phyloP scores from a whole-genome alignment of 2,888 invertebrate genomes.

The Diarsia brunnea region DNA sequence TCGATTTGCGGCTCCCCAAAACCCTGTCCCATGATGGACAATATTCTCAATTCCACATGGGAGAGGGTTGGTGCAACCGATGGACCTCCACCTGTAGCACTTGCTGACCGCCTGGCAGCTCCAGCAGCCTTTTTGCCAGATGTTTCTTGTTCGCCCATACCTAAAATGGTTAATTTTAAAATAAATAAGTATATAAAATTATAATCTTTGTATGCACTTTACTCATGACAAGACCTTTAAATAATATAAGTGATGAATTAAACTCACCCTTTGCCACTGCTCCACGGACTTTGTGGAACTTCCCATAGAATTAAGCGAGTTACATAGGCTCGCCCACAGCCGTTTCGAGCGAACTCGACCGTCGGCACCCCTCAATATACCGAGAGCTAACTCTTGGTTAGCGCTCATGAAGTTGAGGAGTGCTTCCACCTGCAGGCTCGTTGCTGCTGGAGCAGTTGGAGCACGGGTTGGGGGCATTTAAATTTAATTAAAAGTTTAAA shows the following conservation, averaged over 20 bases:
- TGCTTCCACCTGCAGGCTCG: no score
- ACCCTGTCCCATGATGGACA: slow-evolving; percentile 15
- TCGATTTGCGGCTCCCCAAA: not conserved
- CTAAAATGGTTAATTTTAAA: slow-evolving; percentile 3
- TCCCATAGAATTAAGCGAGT: not conserved
- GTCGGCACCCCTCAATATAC: no score
- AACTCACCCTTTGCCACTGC: slow-evolving; percentile 22
- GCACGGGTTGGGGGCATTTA: no score
- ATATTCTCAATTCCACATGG: not conserved
- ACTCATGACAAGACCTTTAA: no score
- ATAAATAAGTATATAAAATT: no score
- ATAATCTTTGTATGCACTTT: no score
- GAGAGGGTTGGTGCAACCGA: slow-evolving; percentile 1
- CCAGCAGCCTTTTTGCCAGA: slow-evolving; percentile 13
- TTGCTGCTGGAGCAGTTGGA: no score
- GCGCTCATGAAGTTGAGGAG: not conserved
- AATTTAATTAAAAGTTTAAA: no score
- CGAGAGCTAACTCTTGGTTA: no score
- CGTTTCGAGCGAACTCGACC: no score
- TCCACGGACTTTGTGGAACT: not conserved
- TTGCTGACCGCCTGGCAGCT: not conserved
- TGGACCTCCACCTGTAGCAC: not conserved
- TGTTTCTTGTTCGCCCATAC: slow-evolving; percentile 21
- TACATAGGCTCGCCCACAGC: no score
- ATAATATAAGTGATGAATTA: not conserved